These are phyloP conservation scores for Eupristina koningsbergeri DNA, from an alignment of 1,140 invertebrate species.

Conservation along the genomic window DNA sequence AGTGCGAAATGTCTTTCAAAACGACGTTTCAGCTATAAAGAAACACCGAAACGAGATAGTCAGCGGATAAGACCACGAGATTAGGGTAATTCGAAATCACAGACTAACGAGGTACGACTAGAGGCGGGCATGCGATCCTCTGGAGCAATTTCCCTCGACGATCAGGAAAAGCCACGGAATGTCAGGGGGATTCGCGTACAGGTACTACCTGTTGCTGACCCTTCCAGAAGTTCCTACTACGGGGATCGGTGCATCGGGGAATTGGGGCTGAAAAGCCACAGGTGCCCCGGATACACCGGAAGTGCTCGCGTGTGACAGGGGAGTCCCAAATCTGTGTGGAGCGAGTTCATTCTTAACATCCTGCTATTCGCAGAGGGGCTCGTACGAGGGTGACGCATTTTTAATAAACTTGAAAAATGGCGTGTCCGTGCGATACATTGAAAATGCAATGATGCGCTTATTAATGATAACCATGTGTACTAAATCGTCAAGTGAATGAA, in stretches of 20 bases:
- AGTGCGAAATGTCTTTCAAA: constrained; percentile 5
- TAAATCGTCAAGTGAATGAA: background rate
- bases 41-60: background rate
- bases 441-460: background rate
- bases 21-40: background rate
- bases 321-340: background rate
- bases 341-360: too few species aligned
- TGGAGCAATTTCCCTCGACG: background rate
- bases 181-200: constrained; percentile 62
- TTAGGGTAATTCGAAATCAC: background rate
- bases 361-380: too few species aligned
- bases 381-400: too few species aligned
- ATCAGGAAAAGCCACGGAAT: background rate
- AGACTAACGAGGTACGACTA: background rate
- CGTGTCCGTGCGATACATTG: too few species aligned
- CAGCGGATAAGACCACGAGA: background rate
- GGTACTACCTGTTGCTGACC: constrained; percentile 63
- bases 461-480: background rate
- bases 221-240: background rate
- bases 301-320: background rate
- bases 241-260: constrained; percentile 17
- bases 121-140: background rate
- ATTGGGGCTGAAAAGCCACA: constrained; percentile 9
- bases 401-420: too few species aligned
- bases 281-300: background rate